Evolutionary conservation across 2,113 vertebrate species (phyloP), one percentile per base, ranked within the genome.

Genomic region (Platanista minor): DNA sequence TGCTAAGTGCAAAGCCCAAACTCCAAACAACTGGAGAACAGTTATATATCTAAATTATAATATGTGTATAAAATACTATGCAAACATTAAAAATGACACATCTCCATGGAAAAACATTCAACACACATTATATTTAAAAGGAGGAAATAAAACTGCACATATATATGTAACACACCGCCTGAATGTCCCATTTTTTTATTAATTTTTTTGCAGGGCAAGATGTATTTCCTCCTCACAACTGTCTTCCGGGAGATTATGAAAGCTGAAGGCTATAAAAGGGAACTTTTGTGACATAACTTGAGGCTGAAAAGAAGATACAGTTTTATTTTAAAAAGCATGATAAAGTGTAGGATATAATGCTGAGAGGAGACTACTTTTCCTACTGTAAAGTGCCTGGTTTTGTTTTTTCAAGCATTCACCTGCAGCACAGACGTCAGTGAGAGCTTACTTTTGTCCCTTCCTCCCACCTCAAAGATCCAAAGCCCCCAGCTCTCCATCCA

Each of bases 101-200:
- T 27, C 52, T 74, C 90, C 12, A 94, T 25, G 27, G 9, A 25
- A 95, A 66, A 96, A 86, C 52, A 5, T 72, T 23, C 14, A 61
- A 81, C 88, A 61, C 2, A 33, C 18, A 57, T 93, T 96, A 64
- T n/a, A 91, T 82, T 95, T 72, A 66, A 94, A 69, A 95, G 49
- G 2, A 90, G 9, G 23, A 92, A 94, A 71, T 66, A 92, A 85
- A 94, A 31, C 31, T 77, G 15, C 57, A 86, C 4, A 6, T 59
- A 17, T 54, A 31, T 54, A 85, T 61, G 8, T 85, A 85, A 84
- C 21, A 80, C 25, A 8, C 0, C 3, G 52, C 43, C 39, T 85
- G 27, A 66, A 84, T 88, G 84, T 39, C 14, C 20, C 72, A 82
- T 52, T 39, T 77, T 43, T 46, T 83, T 69, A 17, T 74, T 72